phyloP scores from a whole-genome alignment of 1,140 invertebrate genomes.

The Drosophila kikkawai region DNA sequence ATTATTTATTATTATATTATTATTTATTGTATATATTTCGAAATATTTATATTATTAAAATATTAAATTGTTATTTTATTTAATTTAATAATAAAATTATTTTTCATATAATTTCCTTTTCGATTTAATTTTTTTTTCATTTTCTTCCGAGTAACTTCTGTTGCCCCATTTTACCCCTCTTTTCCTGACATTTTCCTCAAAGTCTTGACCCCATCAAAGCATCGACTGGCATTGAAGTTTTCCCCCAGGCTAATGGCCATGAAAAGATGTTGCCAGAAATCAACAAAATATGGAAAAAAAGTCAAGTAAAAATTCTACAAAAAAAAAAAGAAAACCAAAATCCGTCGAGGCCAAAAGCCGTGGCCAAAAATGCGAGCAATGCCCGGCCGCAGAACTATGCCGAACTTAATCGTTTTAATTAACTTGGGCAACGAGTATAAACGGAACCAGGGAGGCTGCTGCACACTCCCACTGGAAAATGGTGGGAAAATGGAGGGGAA shows the following conservation, averaged over 20 bases:
- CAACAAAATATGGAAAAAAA: neutral
- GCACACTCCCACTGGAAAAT: neutral
- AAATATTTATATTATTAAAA: too few species aligned
- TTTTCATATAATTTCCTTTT: neutral
- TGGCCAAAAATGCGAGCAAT: conserved; percentile 36
- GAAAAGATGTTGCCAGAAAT: conserved; percentile 7
- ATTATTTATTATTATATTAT: too few species aligned
- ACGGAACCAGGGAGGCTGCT: conserved; percentile 19
- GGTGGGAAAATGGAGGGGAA: neutral
- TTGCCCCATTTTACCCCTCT: neutral
- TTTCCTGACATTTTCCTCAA: neutral
- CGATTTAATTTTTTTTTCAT: neutral
- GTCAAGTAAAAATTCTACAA: neutral
- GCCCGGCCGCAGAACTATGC: conserved; percentile 60
- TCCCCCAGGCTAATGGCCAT: conserved; percentile 3
- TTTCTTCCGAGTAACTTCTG: neutral
- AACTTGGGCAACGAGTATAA: conserved; percentile 52
- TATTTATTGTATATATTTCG: too few species aligned
- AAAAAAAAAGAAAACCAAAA: neutral
- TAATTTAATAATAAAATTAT: too few species aligned
- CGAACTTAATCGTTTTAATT: conserved; percentile 76
- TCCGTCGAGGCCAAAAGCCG: conserved; percentile 2
- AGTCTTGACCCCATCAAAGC: neutral
- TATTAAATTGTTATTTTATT: too few species aligned
- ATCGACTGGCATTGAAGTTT: conserved; percentile 1